phyloP scores from a whole-genome alignment of 2,113 vertebrate genomes.

The Cepphus grylle region DNA sequence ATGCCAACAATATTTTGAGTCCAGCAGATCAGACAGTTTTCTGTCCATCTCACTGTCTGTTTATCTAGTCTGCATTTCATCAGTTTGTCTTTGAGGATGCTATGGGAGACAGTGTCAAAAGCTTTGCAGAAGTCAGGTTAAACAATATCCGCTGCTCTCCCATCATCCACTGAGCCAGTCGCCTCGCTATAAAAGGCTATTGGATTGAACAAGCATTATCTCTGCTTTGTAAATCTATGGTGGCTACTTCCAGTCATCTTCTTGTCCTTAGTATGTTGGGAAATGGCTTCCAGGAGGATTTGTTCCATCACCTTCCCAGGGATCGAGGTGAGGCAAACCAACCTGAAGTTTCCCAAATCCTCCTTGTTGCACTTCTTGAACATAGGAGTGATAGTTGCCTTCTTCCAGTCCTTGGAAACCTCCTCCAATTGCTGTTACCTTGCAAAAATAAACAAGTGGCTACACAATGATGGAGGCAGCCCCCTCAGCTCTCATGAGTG shows the following conservation, averaged over 20 bases:
- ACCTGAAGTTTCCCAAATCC: background rate
- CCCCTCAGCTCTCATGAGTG: background rate
- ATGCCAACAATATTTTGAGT: background rate
- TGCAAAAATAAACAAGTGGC: background rate
- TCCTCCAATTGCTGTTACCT: background rate
- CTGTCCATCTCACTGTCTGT: background rate
- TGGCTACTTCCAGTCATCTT: background rate
- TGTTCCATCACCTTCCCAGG: background rate
- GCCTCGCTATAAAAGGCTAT: background rate
- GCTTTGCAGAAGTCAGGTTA: background rate
- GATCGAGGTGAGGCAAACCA: background rate
- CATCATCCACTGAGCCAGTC: background rate
- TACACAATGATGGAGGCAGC: background rate
- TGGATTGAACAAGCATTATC: background rate
- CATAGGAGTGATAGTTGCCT: background rate
- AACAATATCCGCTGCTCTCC: background rate
- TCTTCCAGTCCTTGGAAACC: background rate
- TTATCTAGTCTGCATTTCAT: background rate
- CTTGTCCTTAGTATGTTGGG: background rate
- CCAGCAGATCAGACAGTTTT: background rate
- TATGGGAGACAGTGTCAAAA: background rate
- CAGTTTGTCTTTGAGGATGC: background rate
- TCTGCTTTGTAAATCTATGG: background rate
- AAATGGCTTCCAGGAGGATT: background rate
- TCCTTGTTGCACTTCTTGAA: background rate